phyloP scores from a whole-genome alignment of 1,140 invertebrate species.

The Acromyrmex charruanus region DNA sequence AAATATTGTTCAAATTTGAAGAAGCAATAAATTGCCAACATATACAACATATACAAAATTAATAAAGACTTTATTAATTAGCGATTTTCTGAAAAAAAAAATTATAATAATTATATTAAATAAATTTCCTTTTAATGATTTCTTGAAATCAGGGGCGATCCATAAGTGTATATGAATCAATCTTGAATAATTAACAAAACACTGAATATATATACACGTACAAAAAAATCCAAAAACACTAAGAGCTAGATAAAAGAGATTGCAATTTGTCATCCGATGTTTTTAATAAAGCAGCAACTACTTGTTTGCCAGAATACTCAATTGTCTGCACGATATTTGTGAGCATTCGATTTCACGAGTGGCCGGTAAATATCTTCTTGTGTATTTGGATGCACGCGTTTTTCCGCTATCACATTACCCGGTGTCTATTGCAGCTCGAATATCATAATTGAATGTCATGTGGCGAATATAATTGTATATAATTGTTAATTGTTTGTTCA shows the following conservation, averaged over 20 bases:
- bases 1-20: not conserved
- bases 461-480: not conserved
- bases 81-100: not conserved
- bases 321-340: slow-evolving; percentile 20
- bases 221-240: slow-evolving; percentile 8
- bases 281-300: slow-evolving; percentile 52
- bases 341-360: slow-evolving; percentile 54
- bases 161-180: not conserved
- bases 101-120: not conserved
- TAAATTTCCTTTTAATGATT: too few relatives aligned
- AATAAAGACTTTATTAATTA: too few relatives aligned
- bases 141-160: too few relatives aligned
- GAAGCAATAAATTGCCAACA: not conserved
- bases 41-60: not conserved
- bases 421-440: not conserved
- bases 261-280: not conserved
- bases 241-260: slow-evolving; percentile 10
- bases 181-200: not conserved
- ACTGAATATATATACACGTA: not conserved
- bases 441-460: slow-evolving; percentile 38
- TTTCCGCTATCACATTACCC: slow-evolving; percentile 36
- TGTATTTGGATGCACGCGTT: slow-evolving; percentile 48
- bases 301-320: slow-evolving; percentile 33
- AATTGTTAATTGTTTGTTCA: not conserved
- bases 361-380: slow-evolving; percentile 46